Conservation (phyloP, 2,797 vertebrate genomes). For the Pangasius sanitwongsei region DNA sequence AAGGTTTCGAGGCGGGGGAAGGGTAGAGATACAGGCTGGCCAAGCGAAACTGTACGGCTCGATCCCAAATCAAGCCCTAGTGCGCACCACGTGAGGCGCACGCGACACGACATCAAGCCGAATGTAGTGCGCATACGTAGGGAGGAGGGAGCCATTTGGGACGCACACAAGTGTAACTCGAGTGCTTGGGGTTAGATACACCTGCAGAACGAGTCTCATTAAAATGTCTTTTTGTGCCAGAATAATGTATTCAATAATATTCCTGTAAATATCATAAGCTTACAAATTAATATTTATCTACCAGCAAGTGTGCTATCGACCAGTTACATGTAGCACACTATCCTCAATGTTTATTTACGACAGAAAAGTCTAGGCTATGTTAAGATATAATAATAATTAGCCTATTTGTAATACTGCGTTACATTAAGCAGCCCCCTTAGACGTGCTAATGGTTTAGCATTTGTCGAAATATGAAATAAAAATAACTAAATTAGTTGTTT, state of each 20-base stretch:
- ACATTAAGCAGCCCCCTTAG: neutral
- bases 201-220: neutral
- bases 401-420: neutral
- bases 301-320: neutral
- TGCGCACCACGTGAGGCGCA: neutral
- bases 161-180: neutral
- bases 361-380: neutral
- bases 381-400: neutral
- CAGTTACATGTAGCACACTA: neutral
- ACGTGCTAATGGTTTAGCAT: neutral
- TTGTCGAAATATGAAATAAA: neutral
- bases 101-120: neutral
- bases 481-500: neutral
- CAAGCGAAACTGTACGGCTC: slow-evolving; percentile 13
- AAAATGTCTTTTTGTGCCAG: neutral
- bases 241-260: neutral
- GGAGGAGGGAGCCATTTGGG: neutral
- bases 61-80: neutral
- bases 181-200: neutral
- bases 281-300: neutral
- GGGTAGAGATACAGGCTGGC: slow-evolving; percentile 25
- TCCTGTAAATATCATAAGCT: neutral
- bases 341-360: neutral
- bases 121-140: neutral
- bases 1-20: slow-evolving; percentile 46